Conservation (phyloP, 2,888 invertebrate genomes). For the Oxystoma pomonae region DNA sequence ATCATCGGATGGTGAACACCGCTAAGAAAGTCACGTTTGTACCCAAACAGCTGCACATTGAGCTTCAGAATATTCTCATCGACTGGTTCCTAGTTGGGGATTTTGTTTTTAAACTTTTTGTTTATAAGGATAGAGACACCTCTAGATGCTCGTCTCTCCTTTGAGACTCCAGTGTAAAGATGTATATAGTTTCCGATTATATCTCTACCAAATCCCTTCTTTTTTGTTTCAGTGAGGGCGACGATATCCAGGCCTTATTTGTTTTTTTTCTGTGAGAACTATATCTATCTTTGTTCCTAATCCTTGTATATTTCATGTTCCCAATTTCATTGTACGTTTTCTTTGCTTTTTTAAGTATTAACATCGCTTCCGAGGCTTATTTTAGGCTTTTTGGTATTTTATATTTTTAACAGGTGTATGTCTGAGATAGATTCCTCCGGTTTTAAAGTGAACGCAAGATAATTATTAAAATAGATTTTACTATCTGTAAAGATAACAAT, state of each 20-base stretch:
- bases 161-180: constrained; percentile 21
- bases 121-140: constrained; percentile 7
- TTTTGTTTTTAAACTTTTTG: constrained; percentile 9
- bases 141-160: constrained; percentile 12
- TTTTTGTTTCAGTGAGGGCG: constrained; percentile 25
- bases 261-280: constrained; percentile 6
- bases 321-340: constrained; percentile 15
- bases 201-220: constrained; percentile 19
- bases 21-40: constrained; percentile 14
- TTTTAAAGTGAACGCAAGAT: no score
- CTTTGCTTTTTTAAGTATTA: constrained; percentile 10
- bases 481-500: no score
- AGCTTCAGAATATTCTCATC: constrained; percentile 19
- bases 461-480: no score
- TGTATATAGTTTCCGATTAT: constrained; percentile 16
- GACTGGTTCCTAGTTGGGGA: constrained; percentile 15
- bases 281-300: constrained; percentile 5
- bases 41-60: constrained; percentile 11
- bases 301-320: constrained; percentile 19
- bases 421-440: no score
- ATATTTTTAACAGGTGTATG: constrained; percentile 1
- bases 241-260: constrained; percentile 14
- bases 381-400: constrained; percentile 19
- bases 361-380: constrained; percentile 5
- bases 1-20: constrained; percentile 16